Percentiles rank a stretch among this genome's conserved stretches.
These are phyloP conservation scores for Lepeophtheirus nordmannii DNA, from an alignment of 2,888 invertebrate genomes.

Conservation along the genomic window DNA sequence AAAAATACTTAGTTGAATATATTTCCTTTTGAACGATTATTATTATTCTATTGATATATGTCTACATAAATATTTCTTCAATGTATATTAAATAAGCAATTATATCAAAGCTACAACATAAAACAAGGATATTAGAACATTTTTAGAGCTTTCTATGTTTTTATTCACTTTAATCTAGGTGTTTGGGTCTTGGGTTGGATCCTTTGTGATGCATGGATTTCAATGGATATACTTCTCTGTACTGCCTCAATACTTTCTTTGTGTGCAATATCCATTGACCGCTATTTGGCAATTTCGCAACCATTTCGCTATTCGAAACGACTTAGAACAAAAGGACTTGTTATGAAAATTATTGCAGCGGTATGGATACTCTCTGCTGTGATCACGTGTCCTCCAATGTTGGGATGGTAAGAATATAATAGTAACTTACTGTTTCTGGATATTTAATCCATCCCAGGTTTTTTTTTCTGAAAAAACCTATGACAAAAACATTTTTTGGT, in stretches of 20 bases:
- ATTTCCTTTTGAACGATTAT: no score
- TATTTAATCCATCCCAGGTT: no score
- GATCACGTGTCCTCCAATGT: slow-evolving; percentile 15
- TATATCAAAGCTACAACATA: no score
- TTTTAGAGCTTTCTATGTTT: no score
- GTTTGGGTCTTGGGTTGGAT: slow-evolving; percentile 14
- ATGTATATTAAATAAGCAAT: no score
- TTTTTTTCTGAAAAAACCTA: no score
- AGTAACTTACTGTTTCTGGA: not conserved
- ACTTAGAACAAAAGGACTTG: slow-evolving; percentile 1
- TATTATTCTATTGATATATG: no score
- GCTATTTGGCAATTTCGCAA: slow-evolving; percentile 9
- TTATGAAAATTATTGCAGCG: slow-evolving; percentile 1
- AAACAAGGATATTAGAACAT: no score
- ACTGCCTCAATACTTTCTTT: slow-evolving; percentile 13
- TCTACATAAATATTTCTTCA: no score
- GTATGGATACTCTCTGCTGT: slow-evolving; percentile 12
- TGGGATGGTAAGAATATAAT: slow-evolving; percentile 11
- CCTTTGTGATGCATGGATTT: slow-evolving; percentile 14
- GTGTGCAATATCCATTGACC: slow-evolving; percentile 18
- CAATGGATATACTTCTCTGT: slow-evolving; percentile 9
- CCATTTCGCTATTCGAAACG: slow-evolving; percentile 11
- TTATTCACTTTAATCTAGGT: not conserved
- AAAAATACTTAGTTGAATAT: no score
- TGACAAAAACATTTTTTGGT: no score